A percentile compares a stretch with the other conserved stretches of the same genome.
Evolutionary conservation across 2,797 vertebrate genomes (phyloP).

Genomic region (Phataginus tricuspis): DNA sequence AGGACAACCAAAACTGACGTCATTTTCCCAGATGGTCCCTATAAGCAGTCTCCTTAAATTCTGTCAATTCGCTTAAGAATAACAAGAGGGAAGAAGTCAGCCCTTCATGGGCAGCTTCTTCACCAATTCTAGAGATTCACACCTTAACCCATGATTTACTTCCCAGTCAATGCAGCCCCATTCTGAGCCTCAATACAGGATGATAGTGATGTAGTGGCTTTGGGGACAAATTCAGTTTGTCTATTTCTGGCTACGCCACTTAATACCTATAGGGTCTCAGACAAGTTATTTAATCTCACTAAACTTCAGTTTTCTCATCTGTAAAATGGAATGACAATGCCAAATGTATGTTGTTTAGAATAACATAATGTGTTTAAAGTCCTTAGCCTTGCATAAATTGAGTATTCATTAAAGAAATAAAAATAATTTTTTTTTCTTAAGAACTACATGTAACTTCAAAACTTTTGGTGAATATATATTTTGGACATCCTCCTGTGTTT

Average conservation of each 20-base stretch:
- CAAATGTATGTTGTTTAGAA: background rate
- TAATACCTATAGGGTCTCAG: background rate
- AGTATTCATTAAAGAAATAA: background rate
- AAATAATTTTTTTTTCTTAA: background rate
- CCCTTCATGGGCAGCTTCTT: background rate
- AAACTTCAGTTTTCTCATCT: background rate
- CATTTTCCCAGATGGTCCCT: background rate
- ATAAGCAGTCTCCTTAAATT: background rate
- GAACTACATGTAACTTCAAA: constrained; percentile 18
- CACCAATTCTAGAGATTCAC: background rate
- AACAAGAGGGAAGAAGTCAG: background rate
- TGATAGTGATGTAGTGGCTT: too few relatives aligned
- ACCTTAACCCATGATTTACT: background rate
- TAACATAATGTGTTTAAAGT: background rate
- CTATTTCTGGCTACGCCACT: background rate
- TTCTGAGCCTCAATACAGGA: background rate
- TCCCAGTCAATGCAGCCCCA: background rate
- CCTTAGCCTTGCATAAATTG: background rate
- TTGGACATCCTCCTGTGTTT: constrained; percentile 31
- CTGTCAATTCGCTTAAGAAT: background rate
- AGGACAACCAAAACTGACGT: background rate
- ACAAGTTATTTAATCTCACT: background rate
- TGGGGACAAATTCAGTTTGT: background rate
- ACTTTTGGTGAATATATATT: background rate
- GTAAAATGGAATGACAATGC: constrained; percentile 8